Evolutionary conservation across 2,888 invertebrate genomes (phyloP).

Genomic region (Chrysina gloriosa): DNA sequence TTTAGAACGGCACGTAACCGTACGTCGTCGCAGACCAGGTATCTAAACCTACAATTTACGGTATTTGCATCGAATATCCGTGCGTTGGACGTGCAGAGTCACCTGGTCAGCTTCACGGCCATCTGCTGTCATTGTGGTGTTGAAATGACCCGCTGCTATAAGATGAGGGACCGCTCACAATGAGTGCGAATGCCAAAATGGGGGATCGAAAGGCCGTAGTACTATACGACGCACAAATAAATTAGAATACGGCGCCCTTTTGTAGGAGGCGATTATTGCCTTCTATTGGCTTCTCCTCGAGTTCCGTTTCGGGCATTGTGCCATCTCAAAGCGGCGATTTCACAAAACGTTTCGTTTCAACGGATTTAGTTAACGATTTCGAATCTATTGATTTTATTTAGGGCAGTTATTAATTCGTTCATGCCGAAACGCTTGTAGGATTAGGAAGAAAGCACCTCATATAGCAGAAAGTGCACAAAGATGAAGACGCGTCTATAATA

Average conservation of each 20-base stretch:
- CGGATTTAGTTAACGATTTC: neutral
- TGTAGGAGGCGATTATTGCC: slow-evolving; percentile 38
- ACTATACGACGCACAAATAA: slow-evolving; percentile 28
- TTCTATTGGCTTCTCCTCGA: slow-evolving; percentile 10
- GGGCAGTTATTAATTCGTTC: no score
- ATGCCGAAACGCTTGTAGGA: no score
- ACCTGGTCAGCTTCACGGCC: slow-evolving; percentile 60
- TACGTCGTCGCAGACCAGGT: neutral
- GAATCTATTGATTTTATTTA: neutral
- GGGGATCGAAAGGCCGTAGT: slow-evolving; percentile 48
- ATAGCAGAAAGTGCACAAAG: no score
- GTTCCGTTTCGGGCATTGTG: neutral
- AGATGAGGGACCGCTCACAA: slow-evolving; percentile 39
- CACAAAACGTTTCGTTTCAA: neutral
- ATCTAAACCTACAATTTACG: neutral
- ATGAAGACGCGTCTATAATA: no score
- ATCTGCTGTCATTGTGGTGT: slow-evolving; percentile 64
- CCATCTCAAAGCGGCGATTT: neutral
- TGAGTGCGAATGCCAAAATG: slow-evolving; percentile 50
- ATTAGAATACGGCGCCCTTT: slow-evolving; percentile 28
- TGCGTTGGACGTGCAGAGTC: slow-evolving; percentile 49
- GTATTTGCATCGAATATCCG: slow-evolving; percentile 55
- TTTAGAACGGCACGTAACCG: neutral
- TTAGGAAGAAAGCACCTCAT: no score
- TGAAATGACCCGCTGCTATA: slow-evolving; percentile 59